A percentile compares a stretch with the other conserved stretches of the same genome.
phyloP scores from a whole-genome alignment of 2,113 vertebrate species.

The Misgurnus anguillicaudatus region DNA sequence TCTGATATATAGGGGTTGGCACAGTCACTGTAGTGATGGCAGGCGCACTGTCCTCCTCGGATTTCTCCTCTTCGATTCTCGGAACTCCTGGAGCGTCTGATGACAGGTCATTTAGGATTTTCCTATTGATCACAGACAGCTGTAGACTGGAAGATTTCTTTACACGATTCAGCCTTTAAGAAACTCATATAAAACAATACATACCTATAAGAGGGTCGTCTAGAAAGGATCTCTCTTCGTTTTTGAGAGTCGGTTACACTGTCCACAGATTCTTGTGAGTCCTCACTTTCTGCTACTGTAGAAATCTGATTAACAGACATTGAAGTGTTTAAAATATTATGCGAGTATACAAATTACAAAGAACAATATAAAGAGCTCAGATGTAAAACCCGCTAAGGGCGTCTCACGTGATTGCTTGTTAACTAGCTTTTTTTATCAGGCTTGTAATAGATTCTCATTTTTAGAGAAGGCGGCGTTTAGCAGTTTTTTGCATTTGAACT shows the following conservation, averaged over 20 bases:
- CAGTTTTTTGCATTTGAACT: too few relatives aligned
- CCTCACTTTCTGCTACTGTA: conserved; percentile 95
- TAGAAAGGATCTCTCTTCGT: conserved; percentile 96
- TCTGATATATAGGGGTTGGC: conserved; percentile 99
- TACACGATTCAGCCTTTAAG: background rate
- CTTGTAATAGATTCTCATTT: too few relatives aligned
- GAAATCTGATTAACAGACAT: conserved; percentile 81
- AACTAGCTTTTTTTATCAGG: too few relatives aligned
- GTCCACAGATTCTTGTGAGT: conserved; percentile 98
- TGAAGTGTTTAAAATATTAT: too few relatives aligned
- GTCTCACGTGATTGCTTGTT: too few relatives aligned
- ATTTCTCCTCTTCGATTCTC: conserved; percentile 98
- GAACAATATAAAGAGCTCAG: background rate
- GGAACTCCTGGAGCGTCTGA: conserved; percentile 94
- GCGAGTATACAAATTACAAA: background rate
- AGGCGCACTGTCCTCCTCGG: conserved; percentile 91
- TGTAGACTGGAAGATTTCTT: background rate
- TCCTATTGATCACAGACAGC: conserved; percentile 72
- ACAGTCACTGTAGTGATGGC: conserved; percentile 97
- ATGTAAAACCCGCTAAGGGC: too few relatives aligned
- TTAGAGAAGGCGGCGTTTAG: too few relatives aligned
- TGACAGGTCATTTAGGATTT: conserved; percentile 97
- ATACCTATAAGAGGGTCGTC: conserved; percentile 96
- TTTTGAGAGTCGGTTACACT: conserved; percentile 97
- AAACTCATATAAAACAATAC: background rate